Base-by-base conservation (phyloP, 1,140 invertebrate genomes). In the Teleopsis dalmanni region DNA sequence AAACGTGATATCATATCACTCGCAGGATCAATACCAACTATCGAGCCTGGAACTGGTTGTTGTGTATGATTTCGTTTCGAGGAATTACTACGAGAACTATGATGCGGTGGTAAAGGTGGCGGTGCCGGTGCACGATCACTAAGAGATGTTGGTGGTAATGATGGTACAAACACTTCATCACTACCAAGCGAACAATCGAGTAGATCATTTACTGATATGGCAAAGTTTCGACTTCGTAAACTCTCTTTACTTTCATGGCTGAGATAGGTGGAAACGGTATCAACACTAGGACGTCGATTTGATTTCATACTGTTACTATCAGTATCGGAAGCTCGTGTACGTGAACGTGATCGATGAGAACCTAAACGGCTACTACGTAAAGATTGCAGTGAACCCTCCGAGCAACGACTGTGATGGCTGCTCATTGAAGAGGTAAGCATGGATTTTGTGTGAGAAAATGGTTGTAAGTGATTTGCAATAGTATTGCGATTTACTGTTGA, bases 221-320 rank as follows among this genome's bases (percentile, higher is more conserved):
- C 58, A 57, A 69, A 69, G 41, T 69, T 65, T 8, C 65, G 58
- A 44, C 66, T 64, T 44, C 68, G 60, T 31, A 69, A 50, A 44
- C 79, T 81, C 46, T 81, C 79, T 60, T 81, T 80, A 73, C 84
- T 87, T 67, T 88, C 86, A 58, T 89, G 86, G 64, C 87, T 90
- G 46, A 90, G 76, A 74, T 91, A 91, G 1, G 88, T 92, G 46
- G 87, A 90, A 18, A 91, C 85, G 18, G 87, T 91, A 69, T 91
- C 87, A 16, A 88, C 81, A 66, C 84, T 89, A 19, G 85, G 86
- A 34, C 86, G 75, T 9, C 85, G 73, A 42, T 83, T 80, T 57
- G 82, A 82, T 65, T 82, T 81, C 53, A 81, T 81, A 60, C 81
- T 82, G 52, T 81, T 81, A 35, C 81, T 80, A 65, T 86, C 80